Evolutionary conservation across 2,113 vertebrate genomes (phyloP).

Genomic region (Odocoileus hemionus): DNA sequence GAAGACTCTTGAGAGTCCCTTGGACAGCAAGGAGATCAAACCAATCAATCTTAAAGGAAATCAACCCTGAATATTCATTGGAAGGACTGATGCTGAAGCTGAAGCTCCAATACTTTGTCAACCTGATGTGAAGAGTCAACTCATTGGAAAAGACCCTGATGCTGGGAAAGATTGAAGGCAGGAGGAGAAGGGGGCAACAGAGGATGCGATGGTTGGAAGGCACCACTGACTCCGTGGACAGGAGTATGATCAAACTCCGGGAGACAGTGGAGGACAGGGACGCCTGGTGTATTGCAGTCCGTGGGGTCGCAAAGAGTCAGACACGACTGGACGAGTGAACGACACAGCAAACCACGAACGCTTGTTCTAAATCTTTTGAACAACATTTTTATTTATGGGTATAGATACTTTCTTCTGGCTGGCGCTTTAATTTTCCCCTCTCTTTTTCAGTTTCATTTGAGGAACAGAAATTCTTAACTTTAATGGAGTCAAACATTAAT

Average conservation of each 20-base stretch:
- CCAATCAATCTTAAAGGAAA: background rate
- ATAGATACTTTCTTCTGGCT: background rate
- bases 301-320: background rate
- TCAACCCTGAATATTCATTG: background rate
- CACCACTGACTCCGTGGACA: background rate
- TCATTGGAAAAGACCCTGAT: background rate
- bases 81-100: background rate
- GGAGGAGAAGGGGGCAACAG: background rate
- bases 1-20: background rate
- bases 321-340: background rate
- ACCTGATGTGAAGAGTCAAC: background rate
- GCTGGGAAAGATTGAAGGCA: background rate
- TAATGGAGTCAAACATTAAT: background rate
- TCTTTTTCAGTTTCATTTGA: background rate
- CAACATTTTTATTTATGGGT: background rate
- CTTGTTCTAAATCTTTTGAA: background rate
- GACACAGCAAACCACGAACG: background rate
- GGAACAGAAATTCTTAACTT: background rate
- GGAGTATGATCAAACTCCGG: background rate
- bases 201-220: background rate
- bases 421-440: background rate
- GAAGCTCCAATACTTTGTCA: background rate
- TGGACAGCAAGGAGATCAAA: background rate
- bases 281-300: background rate
- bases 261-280: background rate